Evolutionary conservation across 1,140 invertebrate genomes (phyloP), one percentile per base, ranked within the genome.

Genomic region (Halotydeus destructor): DNA sequence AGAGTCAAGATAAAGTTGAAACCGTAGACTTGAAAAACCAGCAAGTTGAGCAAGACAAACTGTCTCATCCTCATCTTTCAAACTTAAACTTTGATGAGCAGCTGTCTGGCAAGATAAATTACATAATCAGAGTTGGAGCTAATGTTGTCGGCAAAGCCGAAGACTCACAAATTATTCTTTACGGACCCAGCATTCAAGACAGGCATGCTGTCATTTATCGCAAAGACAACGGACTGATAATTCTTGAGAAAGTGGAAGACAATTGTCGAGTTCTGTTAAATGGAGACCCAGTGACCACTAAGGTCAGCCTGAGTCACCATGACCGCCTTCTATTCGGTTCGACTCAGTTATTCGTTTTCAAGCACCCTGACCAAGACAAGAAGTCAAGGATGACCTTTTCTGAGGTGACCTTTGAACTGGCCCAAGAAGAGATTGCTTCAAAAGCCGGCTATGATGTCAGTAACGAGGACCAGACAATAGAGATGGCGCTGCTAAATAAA

Each of bases 31-130:
- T 30, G 27, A 3, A 9, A 31, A 36, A 31, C 19, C 8, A 23
- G 18, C 8, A 25, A 47, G 16, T 11, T 24, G 57, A 62, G 41
- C 55, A 61, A 43, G 67, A 68, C 40, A 64, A 64, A 49, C 62
- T 62, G 47, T 60, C 50, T n/a, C 55, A 59, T 28, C 61, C 68
- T 9, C 64, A 70, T 56, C 52, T 72, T 11, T 70, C 61, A 49
- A 74, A 73, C 55, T 52, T 73, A 28, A 72, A 74, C 54, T 59
- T 64, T 45, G 70, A 73, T 54, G 64, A 69, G 6, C 60, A 62
- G 52, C 54, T 73, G 27, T 62, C 64, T 1, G 68, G 68, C 3
- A 61, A 66, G 50, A 63, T 73, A 40, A 55, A 68, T 24, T 61
- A 69, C 52, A 66, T 72, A 48, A 49, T 72, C 9, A 60, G 62